Percentiles rank a stretch among this genome's conserved stretches.
Conservation (phyloP, 2,888 invertebrate species). For the Cyrtodaria siliqua region DNA sequence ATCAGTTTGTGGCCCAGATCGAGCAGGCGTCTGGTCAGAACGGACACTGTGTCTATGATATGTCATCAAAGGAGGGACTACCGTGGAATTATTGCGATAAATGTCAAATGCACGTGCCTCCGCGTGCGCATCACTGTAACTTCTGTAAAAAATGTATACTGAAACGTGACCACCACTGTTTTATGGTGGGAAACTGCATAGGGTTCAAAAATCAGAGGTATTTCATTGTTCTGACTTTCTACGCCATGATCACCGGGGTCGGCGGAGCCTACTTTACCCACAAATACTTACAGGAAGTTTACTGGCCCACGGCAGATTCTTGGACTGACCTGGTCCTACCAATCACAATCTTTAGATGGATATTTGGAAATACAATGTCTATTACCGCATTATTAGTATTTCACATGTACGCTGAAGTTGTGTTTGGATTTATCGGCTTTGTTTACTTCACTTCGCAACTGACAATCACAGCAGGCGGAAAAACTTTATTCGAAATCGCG, state of each 20-base stretch:
- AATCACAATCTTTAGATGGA: constrained; percentile 52
- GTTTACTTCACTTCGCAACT: constrained; percentile 65
- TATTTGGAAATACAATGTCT: constrained; percentile 50
- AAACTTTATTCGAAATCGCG: constrained; percentile 70
- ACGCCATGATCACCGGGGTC: constrained; percentile 62
- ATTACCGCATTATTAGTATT: constrained; percentile 63
- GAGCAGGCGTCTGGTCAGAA: constrained; percentile 35
- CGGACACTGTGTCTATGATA: constrained; percentile 53
- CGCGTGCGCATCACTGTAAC: constrained; percentile 78
- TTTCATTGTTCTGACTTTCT: constrained; percentile 75
- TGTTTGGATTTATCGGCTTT: constrained; percentile 63
- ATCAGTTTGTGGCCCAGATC: constrained; percentile 52
- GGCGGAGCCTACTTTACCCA: constrained; percentile 64
- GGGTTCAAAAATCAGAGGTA: constrained; percentile 80
- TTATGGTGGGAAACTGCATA: constrained; percentile 77
- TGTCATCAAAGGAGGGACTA: constrained; percentile 61
- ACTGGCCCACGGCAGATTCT: constrained; percentile 47
- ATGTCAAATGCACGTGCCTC: constrained; percentile 73
- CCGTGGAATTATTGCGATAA: constrained; percentile 72
- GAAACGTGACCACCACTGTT: constrained; percentile 83
- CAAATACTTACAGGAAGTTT: constrained; percentile 62
- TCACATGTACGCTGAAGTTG: constrained; percentile 58
- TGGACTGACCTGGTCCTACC: constrained; percentile 69
- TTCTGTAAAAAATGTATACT: constrained; percentile 79
- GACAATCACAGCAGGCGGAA: constrained; percentile 59